Percentiles rank a stretch among this genome's conserved stretches.
Conservation (phyloP, 2,888 invertebrate genomes). For the Cheilosia vernalis region DNA sequence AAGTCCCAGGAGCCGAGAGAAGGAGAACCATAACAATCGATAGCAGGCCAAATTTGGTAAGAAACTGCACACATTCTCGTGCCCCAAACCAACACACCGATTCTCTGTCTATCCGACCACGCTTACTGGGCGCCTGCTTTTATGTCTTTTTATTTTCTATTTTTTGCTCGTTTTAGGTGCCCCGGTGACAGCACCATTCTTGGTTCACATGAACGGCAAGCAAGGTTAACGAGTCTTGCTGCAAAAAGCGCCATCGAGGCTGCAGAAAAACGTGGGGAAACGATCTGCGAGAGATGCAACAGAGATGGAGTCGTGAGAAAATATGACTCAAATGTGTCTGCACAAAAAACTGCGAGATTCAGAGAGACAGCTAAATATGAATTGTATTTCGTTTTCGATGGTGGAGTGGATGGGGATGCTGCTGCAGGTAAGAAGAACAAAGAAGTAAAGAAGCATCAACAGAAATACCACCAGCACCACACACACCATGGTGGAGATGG, state of each 20-base stretch:
- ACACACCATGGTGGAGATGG: neutral
- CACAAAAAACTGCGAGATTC: constrained; percentile 30
- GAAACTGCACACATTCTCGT: constrained; percentile 12
- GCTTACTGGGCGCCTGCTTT: constrained; percentile 71
- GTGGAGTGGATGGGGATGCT: neutral
- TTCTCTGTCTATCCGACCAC: constrained; percentile 27
- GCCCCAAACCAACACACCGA: neutral
- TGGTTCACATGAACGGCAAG: constrained; percentile 66
- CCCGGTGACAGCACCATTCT: constrained; percentile 71
- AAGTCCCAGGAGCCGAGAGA: constrained; percentile 15
- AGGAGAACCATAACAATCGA: constrained; percentile 51
- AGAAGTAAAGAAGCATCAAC: too few relatives aligned
- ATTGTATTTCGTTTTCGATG: neutral
- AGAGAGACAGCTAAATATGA: constrained; percentile 3
- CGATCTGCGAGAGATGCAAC: constrained; percentile 43
- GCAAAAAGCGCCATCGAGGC: constrained; percentile 30
- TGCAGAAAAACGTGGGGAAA: constrained; percentile 65
- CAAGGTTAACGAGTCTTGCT: constrained; percentile 74
- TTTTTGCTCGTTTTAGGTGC: constrained; percentile 45
- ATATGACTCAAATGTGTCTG: constrained; percentile 7
- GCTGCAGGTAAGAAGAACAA: constrained; percentile 34
- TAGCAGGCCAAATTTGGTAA: constrained; percentile 63
- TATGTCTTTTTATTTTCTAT: constrained; percentile 29
- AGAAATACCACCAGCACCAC: constrained; percentile 25
- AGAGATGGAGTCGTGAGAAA: constrained; percentile 58